A percentile compares a stretch with the other conserved stretches of the same genome.
Conservation (phyloP, 2,797 vertebrate genomes). For the Petrocephalus sullivani region DNA sequence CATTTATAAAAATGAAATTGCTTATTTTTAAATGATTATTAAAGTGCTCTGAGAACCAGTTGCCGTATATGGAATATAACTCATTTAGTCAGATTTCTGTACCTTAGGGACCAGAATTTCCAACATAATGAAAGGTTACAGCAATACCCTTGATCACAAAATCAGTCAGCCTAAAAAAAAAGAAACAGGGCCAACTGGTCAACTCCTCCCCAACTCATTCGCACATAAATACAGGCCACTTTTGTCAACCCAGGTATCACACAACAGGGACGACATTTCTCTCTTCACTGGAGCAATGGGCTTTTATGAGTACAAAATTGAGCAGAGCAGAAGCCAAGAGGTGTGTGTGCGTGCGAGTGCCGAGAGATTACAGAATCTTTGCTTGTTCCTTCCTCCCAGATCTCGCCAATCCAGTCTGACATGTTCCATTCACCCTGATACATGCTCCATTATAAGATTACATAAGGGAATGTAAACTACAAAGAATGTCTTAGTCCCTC, state of each 20-base stretch:
- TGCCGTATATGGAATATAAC: background rate
- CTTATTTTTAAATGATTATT: background rate
- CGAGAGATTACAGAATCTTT: constrained; percentile 42
- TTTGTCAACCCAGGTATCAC: background rate
- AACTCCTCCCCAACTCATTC: background rate
- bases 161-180: background rate
- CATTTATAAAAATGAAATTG: background rate
- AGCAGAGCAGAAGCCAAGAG: background rate
- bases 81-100: background rate
- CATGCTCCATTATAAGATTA: constrained; percentile 51
- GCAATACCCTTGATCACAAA: background rate
- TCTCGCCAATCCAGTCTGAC: constrained; percentile 61
- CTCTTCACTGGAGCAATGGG: background rate
- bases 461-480: constrained; percentile 64
- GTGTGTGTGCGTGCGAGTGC: constrained; percentile 18
- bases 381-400: constrained; percentile 44
- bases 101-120: background rate
- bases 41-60: background rate
- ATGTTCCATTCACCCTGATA: constrained; percentile 50
- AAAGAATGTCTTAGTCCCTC: constrained; percentile 45
- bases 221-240: background rate
- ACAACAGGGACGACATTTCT: background rate
- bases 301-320: background rate
- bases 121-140: constrained; percentile 4
- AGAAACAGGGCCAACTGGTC: background rate